phyloP scores from a whole-genome alignment of 2,797 vertebrate genomes.

The Graptemys geographica region DNA sequence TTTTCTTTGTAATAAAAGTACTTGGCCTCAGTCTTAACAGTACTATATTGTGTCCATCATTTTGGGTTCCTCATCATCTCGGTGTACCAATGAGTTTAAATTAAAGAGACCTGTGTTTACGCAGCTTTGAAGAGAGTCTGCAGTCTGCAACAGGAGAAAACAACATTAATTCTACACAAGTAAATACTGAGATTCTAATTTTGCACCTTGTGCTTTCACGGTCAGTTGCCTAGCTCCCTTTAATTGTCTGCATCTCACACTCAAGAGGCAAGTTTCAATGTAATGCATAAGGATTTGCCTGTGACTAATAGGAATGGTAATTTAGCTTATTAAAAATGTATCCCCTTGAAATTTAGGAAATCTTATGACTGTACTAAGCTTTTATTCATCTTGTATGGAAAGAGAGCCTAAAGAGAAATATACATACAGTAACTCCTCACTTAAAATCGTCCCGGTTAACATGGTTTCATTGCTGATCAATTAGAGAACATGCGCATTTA shows the following conservation, averaged over 20 bases:
- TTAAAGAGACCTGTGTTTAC: conserved; percentile 85
- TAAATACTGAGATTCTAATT: not conserved
- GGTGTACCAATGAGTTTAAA: conserved; percentile 83
- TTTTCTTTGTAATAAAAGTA: conserved; percentile 75
- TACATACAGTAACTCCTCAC: not conserved
- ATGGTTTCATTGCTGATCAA: no score
- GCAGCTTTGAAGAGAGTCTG: conserved; percentile 83
- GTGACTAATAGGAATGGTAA: not conserved
- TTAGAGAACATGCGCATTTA: no score
- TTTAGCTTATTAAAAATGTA: not conserved
- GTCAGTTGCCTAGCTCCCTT: not conserved
- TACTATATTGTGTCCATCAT: conserved; percentile 96
- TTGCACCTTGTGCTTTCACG: not conserved
- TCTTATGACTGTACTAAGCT: not conserved
- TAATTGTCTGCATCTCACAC: not conserved
- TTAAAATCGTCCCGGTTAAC: no score
- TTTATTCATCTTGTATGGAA: not conserved
- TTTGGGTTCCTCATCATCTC: conserved; percentile 93
- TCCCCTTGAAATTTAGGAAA: not conserved
- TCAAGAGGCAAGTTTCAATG: not conserved
- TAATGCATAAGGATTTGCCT: not conserved
- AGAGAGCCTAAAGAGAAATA: not conserved
- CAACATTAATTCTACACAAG: conserved; percentile 23
- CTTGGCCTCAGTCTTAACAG: conserved; percentile 77
- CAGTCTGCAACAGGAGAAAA: conserved; percentile 83